Evolutionary conservation across 2,113 vertebrate genomes (phyloP).

Genomic region (Chitala chitala): DNA sequence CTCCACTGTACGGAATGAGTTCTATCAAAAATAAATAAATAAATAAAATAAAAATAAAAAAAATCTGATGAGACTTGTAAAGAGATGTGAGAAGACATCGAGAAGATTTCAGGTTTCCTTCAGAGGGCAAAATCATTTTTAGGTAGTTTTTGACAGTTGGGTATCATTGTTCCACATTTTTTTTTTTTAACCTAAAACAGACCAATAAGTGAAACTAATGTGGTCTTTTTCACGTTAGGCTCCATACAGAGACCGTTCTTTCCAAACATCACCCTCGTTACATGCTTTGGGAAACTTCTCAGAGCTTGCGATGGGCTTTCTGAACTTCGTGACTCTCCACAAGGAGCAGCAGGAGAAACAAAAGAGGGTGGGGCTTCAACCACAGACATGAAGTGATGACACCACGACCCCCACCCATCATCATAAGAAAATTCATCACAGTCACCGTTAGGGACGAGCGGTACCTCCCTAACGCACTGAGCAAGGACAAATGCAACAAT

Average conservation of each 20-base stretch:
- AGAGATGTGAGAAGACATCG: too few species aligned
- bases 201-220: not conserved
- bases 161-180: not conserved
- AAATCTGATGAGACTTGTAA: not conserved
- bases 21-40: not conserved
- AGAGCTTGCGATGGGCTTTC: not conserved
- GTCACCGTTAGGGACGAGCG: too few species aligned
- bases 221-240: conserved; percentile 17
- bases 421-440: not conserved
- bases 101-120: too few species aligned
- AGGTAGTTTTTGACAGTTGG: not conserved
- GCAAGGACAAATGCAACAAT: too few species aligned
- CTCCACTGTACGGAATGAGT: not conserved
- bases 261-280: not conserved
- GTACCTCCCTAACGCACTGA: too few species aligned
- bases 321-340: conserved; percentile 35
- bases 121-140: too few species aligned
- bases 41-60: not conserved
- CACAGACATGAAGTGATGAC: not conserved
- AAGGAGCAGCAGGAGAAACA: conserved; percentile 28
- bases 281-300: not conserved
- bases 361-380: conserved; percentile 25
- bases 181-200: not conserved
- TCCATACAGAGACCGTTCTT: not conserved
- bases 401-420: not conserved